phyloP scores from a whole-genome alignment of 2,113 vertebrate species.

The Chrysemys picta region DNA sequence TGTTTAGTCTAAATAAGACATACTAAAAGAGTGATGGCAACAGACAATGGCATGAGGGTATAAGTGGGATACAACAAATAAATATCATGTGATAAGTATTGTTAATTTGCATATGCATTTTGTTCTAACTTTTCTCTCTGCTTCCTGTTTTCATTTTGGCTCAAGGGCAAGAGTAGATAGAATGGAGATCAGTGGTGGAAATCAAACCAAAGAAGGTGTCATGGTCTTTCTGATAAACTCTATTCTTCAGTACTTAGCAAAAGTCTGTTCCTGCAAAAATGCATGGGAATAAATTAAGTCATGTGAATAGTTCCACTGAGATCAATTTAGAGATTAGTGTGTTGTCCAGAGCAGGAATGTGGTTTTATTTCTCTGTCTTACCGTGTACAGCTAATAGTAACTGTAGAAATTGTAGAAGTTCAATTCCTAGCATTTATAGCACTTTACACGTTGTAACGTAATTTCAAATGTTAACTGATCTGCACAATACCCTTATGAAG shows the following conservation, averaged over 20 bases:
- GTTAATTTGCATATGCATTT: neutral
- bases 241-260: neutral
- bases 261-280: neutral
- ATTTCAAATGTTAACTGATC: neutral
- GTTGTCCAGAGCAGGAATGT: no score
- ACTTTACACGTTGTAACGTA: neutral
- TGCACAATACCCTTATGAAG: neutral
- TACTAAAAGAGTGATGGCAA: neutral
- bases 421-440: neutral
- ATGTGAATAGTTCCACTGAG: neutral
- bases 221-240: neutral
- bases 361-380: neutral
- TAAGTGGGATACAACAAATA: neutral
- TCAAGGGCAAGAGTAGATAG: neutral
- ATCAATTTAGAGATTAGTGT: no score
- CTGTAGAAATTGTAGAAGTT: neutral
- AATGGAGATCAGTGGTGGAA: neutral
- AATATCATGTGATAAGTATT: fast-evolving
- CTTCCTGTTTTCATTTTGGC: neutral
- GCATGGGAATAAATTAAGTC: neutral
- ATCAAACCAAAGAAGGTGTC: neutral
- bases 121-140: neutral
- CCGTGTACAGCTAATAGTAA: neutral
- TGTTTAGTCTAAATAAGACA: neutral
- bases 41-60: neutral